phyloP scores from a whole-genome alignment of 1,140 invertebrate species.

The Pogonomyrmex californicus region DNA sequence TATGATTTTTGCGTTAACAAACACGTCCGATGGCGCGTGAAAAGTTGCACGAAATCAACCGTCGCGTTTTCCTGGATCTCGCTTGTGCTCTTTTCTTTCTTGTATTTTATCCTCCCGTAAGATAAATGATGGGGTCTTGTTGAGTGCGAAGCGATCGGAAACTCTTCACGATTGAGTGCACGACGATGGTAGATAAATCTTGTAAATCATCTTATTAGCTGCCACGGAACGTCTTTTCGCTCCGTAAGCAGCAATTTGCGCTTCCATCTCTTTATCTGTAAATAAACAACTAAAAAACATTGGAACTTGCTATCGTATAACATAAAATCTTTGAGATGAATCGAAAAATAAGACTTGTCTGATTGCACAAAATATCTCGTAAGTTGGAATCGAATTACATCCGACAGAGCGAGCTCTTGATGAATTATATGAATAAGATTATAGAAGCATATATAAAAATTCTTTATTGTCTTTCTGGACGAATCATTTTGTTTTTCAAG shows the following conservation, averaged over 20 bases:
- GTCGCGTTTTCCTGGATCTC: background rate
- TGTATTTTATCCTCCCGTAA: background rate
- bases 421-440: background rate
- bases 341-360: conserved; percentile 10
- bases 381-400: background rate
- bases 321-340: background rate
- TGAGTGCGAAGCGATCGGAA: conserved; percentile 13
- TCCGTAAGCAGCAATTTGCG: conserved; percentile 14
- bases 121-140: conserved; percentile 42
- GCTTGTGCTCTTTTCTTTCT: background rate
- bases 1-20: conserved; percentile 54
- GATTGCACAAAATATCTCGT: background rate
- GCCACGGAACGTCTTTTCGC: background rate
- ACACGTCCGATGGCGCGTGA: conserved; percentile 29
- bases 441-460: background rate
- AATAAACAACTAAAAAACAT: conserved; percentile 43
- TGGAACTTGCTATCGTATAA: background rate
- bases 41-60: conserved; percentile 44
- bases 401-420: background rate
- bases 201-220: conserved; percentile 41
- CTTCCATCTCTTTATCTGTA: background rate
- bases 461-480: background rate
- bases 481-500: background rate
- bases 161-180: background rate
- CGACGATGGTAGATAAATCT: conserved; percentile 29